Conservation (phyloP, 2,888 invertebrate species). For the Allygus modestus region DNA sequence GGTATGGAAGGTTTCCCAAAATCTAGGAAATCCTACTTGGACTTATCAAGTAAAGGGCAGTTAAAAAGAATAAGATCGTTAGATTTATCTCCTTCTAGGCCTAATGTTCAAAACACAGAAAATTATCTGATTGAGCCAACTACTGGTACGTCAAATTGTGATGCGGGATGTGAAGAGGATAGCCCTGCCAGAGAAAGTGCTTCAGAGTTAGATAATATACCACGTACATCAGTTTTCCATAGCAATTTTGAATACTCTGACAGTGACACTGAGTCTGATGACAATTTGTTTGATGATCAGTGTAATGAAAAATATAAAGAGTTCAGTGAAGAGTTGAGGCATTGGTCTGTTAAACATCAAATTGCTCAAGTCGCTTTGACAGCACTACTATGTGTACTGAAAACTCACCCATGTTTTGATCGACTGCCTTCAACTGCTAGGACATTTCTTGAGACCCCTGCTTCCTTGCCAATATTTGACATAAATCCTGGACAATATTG, state of each 20-base stretch:
- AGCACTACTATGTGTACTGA: not conserved
- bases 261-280: not conserved
- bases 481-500: not conserved
- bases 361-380: not conserved
- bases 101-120: no score
- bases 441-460: not conserved
- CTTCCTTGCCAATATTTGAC: not conserved
- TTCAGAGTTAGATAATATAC: not conserved
- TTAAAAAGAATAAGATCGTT: not conserved
- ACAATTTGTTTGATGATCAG: no score
- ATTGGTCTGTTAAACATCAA: not conserved
- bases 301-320: not conserved
- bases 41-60: not conserved
- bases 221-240: not conserved
- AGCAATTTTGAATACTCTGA: not conserved
- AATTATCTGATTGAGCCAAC: not conserved
- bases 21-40: no score
- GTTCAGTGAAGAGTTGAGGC: not conserved
- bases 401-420: not conserved
- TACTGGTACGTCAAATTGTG: not conserved
- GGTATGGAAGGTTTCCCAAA: no score
- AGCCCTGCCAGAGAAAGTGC: not conserved
- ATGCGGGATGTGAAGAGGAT: not conserved
- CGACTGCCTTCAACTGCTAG: not conserved
- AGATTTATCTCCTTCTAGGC: no score